These are phyloP conservation scores for Labeo catla DNA, from an alignment of 2,113 vertebrate species.

Conservation along the genomic window DNA sequence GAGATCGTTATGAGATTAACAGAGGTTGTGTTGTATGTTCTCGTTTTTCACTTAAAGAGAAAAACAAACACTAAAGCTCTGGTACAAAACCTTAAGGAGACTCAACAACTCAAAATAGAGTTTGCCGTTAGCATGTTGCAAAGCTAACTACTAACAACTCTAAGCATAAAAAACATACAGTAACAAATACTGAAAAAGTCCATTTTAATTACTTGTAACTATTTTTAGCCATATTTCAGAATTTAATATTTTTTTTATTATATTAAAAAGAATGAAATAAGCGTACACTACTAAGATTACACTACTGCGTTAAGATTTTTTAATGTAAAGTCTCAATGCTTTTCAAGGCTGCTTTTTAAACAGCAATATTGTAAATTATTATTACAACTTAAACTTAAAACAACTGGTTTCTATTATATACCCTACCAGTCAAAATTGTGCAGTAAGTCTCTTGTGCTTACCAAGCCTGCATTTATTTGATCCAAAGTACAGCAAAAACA, in stretches of 20 bases:
- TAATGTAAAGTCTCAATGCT: background rate
- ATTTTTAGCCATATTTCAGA: background rate
- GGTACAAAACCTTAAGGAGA: background rate
- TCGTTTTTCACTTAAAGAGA: background rate
- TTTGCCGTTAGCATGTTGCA: background rate
- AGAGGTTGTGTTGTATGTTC: background rate
- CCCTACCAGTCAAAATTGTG: no score
- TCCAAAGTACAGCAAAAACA: no score
- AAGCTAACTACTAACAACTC: background rate
- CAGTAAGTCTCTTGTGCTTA: no score
- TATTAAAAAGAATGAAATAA: background rate
- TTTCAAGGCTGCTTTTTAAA: background rate
- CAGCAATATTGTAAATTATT: no score
- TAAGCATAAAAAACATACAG: background rate
- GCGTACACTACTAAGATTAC: no score
- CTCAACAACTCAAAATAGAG: background rate
- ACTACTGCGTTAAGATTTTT: no score
- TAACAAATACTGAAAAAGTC: background rate
- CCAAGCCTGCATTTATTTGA: no score
- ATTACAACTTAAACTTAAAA: no score
- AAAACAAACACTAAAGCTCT: background rate
- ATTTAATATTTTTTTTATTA: background rate
- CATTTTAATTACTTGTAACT: background rate
- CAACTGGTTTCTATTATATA: no score
- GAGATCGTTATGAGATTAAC: constrained; percentile 1